Conservation (phyloP, 2,113 vertebrate species). For the Seriola quinqueradiata region DNA sequence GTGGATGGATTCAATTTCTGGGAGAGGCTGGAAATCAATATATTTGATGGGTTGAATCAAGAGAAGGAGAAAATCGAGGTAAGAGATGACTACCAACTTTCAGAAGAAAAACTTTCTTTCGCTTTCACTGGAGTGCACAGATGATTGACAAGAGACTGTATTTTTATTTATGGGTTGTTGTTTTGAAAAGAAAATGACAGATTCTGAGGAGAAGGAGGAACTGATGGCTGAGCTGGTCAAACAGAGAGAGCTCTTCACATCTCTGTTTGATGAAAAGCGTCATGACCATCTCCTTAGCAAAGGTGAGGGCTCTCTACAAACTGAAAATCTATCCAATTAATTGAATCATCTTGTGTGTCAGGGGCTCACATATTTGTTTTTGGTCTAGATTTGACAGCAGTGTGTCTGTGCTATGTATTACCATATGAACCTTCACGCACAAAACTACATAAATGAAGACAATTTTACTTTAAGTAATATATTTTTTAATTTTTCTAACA, state of each 20-base stretch:
- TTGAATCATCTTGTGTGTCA: not conserved
- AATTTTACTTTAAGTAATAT: not conserved
- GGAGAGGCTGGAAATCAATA: slow-evolving; percentile 91
- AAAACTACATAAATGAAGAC: not conserved
- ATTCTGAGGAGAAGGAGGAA: slow-evolving; percentile 92
- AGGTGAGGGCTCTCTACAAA: slow-evolving; percentile 79
- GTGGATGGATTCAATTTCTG: slow-evolving; percentile 95
- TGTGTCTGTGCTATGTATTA: not conserved
- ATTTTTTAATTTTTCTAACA: not conserved
- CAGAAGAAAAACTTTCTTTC: slow-evolving; percentile 33
- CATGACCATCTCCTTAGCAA: slow-evolving; percentile 94
- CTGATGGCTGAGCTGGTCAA: slow-evolving; percentile 88
- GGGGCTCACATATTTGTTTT: slow-evolving; percentile 6
- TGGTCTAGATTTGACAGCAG: not conserved
- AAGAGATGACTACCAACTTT: slow-evolving; percentile 40
- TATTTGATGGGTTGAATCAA: slow-evolving; percentile 87
- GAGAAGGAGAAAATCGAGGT: slow-evolving; percentile 90
- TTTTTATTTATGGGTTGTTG: slow-evolving; percentile 19
- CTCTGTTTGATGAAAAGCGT: slow-evolving; percentile 94
- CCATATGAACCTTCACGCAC: not conserved
- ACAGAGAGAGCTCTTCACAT: slow-evolving; percentile 88
- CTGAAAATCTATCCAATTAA: not conserved
- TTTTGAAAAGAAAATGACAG: slow-evolving; percentile 78
- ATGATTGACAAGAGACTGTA: slow-evolving; percentile 53
- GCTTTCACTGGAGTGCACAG: slow-evolving; percentile 7